Percentiles rank a stretch among this genome's conserved stretches.
Conservation (phyloP, 1,140 invertebrate species). For the Hylyphantes graminicola region DNA sequence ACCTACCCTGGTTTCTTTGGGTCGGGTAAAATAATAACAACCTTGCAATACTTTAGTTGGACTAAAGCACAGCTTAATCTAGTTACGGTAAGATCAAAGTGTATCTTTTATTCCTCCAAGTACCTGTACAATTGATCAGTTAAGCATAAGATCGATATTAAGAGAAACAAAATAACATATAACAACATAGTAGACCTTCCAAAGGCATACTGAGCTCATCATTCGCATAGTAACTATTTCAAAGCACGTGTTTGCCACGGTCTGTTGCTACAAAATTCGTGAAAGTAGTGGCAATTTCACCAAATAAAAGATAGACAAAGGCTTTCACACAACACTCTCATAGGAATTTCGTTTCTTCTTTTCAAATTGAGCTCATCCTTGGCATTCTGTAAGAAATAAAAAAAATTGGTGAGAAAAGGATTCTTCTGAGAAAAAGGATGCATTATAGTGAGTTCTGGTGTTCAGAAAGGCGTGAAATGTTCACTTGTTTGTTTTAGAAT, state of each 20-base stretch:
- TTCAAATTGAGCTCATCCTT: background rate
- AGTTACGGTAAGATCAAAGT: too few relatives aligned
- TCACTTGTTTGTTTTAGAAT: background rate
- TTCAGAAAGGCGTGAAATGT: background rate
- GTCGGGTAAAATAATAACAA: too few relatives aligned
- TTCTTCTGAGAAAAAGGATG: background rate
- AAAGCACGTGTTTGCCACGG: background rate
- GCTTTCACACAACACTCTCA: background rate
- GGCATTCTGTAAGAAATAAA: background rate
- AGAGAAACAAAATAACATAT: too few relatives aligned
- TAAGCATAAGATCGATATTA: too few relatives aligned
- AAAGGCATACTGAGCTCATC: background rate
- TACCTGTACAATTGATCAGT: too few relatives aligned
- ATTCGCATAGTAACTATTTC: conserved; percentile 2
- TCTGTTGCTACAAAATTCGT: background rate
- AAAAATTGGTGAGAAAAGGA: background rate
- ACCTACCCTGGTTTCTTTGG: too few relatives aligned
- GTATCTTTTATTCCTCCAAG: too few relatives aligned
- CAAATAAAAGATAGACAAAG: background rate
- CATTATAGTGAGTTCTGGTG: background rate
- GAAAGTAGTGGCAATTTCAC: background rate
- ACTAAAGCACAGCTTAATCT: too few relatives aligned
- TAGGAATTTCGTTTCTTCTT: background rate
- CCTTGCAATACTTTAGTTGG: too few relatives aligned
- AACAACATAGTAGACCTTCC: background rate